Evolutionary conservation across 2,797 vertebrate genomes (phyloP).

Genomic region (Acipenser transmontanus): DNA sequence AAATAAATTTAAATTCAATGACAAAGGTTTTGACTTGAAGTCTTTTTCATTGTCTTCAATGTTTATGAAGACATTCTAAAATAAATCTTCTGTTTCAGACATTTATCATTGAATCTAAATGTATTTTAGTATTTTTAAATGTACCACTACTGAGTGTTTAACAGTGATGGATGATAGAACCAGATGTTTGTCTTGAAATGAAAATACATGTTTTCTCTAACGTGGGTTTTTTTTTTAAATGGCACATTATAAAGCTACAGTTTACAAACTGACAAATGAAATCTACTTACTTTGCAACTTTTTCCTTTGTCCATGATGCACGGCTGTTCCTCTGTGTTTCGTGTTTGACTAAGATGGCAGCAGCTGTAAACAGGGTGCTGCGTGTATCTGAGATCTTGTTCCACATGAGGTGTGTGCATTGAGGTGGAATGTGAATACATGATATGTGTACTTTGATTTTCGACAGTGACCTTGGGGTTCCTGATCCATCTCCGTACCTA

Average conservation of each 20-base stretch:
- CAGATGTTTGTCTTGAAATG: too few species aligned
- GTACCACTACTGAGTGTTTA: too few species aligned
- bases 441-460: conserved; percentile 72
- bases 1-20: too few species aligned
- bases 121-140: too few species aligned
- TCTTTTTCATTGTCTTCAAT: too few species aligned
- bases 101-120: too few species aligned
- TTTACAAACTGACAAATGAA: background rate
- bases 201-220: too few species aligned
- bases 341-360: conserved; percentile 50
- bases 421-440: conserved; percentile 64
- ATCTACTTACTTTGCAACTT: conserved; percentile 55
- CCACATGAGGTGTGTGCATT: conserved; percentile 57
- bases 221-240: too few species aligned
- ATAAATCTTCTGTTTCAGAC: too few species aligned
- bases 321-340: conserved; percentile 44
- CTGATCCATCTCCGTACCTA: conserved; percentile 94
- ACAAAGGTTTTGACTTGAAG: too few species aligned
- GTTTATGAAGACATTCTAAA: too few species aligned
- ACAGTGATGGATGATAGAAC: too few species aligned
- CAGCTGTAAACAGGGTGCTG: conserved; percentile 53
- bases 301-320: conserved; percentile 52
- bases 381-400: conserved; percentile 63
- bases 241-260: background rate
- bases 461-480: conserved; percentile 78